phyloP scores from a whole-genome alignment of 1,140 invertebrate genomes.

The Drosophila obscura region DNA sequence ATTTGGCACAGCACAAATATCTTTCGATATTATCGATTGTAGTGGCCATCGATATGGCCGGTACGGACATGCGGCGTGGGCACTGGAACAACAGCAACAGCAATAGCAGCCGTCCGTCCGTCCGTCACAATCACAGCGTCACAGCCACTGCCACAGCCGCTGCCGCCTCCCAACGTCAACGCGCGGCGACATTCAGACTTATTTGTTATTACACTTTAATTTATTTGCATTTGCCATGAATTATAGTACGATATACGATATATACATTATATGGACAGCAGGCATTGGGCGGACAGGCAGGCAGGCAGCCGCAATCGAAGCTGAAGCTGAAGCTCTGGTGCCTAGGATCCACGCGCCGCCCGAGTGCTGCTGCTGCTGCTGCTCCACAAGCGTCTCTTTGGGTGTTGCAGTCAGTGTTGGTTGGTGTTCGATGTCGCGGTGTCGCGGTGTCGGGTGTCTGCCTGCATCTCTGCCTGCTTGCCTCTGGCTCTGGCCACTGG shows the following conservation, averaged over 20 bases:
- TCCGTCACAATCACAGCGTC: too few relatives aligned
- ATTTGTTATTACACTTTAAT: slow-evolving; percentile 82
- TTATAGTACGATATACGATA: slow-evolving; percentile 52
- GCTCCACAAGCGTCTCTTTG: too few relatives aligned
- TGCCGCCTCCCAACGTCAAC: slow-evolving; percentile 41
- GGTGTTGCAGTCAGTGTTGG: slow-evolving; percentile 1
- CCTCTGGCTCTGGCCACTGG: slow-evolving; percentile 3
- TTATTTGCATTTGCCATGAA: slow-evolving; percentile 76
- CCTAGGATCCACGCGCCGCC: slow-evolving; percentile 72
- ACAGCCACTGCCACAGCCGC: slow-evolving; percentile 41
- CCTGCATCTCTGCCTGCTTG: slow-evolving; percentile 14
- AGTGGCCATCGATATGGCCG: too few relatives aligned
- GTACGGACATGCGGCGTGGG: too few relatives aligned
- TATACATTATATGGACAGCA: slow-evolving; percentile 17
- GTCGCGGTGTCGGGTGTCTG: slow-evolving; percentile 28
- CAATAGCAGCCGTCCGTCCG: background rate
- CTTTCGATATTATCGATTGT: too few relatives aligned
- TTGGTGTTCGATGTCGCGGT: slow-evolving; percentile 17
- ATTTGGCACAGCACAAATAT: background rate
- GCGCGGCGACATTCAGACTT: slow-evolving; percentile 54
- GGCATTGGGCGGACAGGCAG: slow-evolving; percentile 75
- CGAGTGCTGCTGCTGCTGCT: slow-evolving; percentile 2
- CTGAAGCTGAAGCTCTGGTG: slow-evolving; percentile 20
- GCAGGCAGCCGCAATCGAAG: slow-evolving; percentile 40
- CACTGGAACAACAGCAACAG: slow-evolving; percentile 15